Evolutionary conservation across 2,888 invertebrate species (phyloP).

Genomic region (Papilio elwesi): DNA sequence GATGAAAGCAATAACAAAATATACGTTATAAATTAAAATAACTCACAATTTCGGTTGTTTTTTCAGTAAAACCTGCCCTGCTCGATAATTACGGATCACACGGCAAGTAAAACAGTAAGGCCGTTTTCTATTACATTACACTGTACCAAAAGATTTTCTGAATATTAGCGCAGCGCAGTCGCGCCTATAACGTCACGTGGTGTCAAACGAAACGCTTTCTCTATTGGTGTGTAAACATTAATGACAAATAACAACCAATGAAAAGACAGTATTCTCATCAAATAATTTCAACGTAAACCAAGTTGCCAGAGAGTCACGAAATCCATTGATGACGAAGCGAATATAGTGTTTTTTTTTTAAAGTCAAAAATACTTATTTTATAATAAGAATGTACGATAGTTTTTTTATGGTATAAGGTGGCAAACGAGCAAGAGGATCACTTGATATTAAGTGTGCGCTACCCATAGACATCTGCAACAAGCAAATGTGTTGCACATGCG

Average conservation of each 20-base stretch:
- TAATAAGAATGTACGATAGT: too few species aligned
- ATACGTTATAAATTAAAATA: conserved; percentile 30
- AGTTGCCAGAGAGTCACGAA: background rate
- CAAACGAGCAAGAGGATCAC: too few species aligned
- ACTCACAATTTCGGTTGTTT: conserved; percentile 52
- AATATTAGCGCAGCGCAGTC: conserved; percentile 11
- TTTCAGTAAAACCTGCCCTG: conserved; percentile 35
- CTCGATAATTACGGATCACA: conserved; percentile 29
- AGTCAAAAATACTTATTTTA: too few species aligned
- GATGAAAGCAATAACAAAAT: background rate
- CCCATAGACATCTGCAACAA: too few species aligned
- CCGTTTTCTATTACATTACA: conserved; percentile 43
- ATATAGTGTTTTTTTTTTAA: too few species aligned
- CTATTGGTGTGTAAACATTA: conserved; percentile 1
- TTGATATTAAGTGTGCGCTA: too few species aligned
- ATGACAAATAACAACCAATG: conserved; percentile 6
- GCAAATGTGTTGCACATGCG: too few species aligned
- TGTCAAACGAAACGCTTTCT: background rate
- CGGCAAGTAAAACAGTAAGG: conserved; percentile 49
- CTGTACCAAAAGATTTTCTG: conserved; percentile 14
- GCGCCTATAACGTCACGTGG: background rate
- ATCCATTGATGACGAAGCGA: background rate
- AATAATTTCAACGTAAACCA: background rate
- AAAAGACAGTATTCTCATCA: conserved; percentile 3
- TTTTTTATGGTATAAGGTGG: too few species aligned